These are phyloP conservation scores for Caenorhabditis sp. DNA, from an alignment of 2,888 invertebrate genomes.

Conservation along the genomic window DNA sequence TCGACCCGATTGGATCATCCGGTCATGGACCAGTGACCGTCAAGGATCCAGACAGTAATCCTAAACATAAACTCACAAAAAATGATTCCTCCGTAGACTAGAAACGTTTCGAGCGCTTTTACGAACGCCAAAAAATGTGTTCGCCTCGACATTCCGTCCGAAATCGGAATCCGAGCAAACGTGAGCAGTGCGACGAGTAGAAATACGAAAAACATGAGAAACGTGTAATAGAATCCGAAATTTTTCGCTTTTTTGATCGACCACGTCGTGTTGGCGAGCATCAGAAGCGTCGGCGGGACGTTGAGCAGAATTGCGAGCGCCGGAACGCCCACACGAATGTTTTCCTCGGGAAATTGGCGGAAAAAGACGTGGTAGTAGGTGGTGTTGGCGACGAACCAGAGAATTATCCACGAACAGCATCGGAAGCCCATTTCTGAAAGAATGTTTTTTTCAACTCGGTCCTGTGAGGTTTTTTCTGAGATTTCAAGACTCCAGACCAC, in stretches of 20 bases:
- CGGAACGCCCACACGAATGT: conserved; percentile 17
- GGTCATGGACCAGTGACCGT: no score
- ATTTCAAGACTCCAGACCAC: no score
- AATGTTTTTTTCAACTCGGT: no score
- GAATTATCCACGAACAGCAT: no score
- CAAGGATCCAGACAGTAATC: no score
- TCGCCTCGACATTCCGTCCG: background rate
- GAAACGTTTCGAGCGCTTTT: conserved; percentile 21
- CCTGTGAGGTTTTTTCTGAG: no score
- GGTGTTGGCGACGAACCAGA: conserved; percentile 28
- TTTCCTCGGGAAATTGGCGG: conserved; percentile 2
- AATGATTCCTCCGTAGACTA: conserved; percentile 23
- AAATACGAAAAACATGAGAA: conserved; percentile 20
- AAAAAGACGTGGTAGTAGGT: conserved; percentile 30
- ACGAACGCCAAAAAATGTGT: conserved; percentile 5
- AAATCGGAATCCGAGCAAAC: background rate
- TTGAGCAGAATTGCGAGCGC: conserved; percentile 14
- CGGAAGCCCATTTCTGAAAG: no score
- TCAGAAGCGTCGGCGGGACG: conserved; percentile 12
- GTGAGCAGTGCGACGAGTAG: conserved; percentile 5
- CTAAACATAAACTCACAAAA: conserved; percentile 29
- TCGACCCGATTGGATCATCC: no score
- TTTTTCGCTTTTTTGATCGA: conserved; percentile 5
- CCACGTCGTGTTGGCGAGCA: conserved; percentile 15
- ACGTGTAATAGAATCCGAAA: conserved; percentile 20